Percentiles rank a stretch among this genome's conserved stretches.
Conservation (phyloP, 35 echinoderm and acorn worm genomes). For the Ophiothrix spiculata region DNA sequence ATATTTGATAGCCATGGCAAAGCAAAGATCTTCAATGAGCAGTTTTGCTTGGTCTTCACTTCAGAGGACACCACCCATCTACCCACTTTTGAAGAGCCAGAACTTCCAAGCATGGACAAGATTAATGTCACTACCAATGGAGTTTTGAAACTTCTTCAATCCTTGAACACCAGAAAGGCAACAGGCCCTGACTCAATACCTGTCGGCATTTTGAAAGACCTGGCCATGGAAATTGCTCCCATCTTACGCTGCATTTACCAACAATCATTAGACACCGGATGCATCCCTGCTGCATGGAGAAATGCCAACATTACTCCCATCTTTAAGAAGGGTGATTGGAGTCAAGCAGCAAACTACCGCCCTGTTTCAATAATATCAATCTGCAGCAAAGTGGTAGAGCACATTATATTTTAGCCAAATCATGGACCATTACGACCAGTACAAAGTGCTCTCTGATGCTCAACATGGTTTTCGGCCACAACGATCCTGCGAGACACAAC, state of each 20-base stretch:
- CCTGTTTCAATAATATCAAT: too few relatives aligned
- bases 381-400: too few relatives aligned
- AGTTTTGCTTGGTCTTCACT: conserved; percentile 54
- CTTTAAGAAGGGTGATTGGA: too few relatives aligned
- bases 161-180: conserved; percentile 17
- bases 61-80: conserved; percentile 18
- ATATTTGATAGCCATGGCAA: conserved; percentile 38
- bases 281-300: too few relatives aligned
- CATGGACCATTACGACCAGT: too few relatives aligned
- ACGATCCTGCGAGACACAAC: too few relatives aligned
- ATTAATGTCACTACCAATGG: neutral
- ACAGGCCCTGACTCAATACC: conserved; percentile 8
- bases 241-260: neutral
- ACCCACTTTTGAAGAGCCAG: neutral
- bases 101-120: neutral
- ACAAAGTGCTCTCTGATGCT: too few relatives aligned
- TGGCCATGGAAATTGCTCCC: neutral
- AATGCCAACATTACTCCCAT: too few relatives aligned
- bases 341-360: too few relatives aligned
- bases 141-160: conserved; percentile 1
- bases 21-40: conserved; percentile 21
- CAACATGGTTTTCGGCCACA: too few relatives aligned
- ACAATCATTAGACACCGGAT: neutral
- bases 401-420: too few relatives aligned
- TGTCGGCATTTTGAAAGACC: neutral